These are phyloP conservation scores for Pomacea canaliculata DNA, from an alignment of 2,888 invertebrate genomes.

Conservation along the genomic window DNA sequence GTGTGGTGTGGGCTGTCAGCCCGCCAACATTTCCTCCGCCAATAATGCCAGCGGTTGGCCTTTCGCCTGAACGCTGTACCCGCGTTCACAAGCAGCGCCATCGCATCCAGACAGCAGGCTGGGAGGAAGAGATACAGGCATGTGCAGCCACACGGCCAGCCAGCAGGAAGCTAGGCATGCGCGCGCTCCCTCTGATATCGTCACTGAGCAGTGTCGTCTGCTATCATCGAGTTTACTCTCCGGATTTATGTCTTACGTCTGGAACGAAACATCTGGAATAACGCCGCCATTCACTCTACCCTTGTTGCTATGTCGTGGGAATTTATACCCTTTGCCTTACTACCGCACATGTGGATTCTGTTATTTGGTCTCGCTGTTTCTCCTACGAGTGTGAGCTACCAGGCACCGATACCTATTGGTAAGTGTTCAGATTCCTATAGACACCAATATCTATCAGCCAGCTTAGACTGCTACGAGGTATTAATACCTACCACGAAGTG, in stretches of 20 bases:
- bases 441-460: no score
- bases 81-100: no score
- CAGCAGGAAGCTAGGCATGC: not conserved
- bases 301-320: conserved; percentile 1
- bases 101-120: not conserved
- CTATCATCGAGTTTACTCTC: not conserved
- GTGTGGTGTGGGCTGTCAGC: no score
- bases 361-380: not conserved
- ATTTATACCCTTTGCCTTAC: not conserved
- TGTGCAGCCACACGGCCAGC: not conserved
- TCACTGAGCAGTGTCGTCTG: conserved; percentile 1
- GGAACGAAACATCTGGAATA: not conserved
- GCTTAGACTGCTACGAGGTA: no score
- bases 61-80: no score
- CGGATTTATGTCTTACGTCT: conserved; percentile 14
- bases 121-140: no score
- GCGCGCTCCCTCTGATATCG: not conserved
- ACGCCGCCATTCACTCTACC: no score
- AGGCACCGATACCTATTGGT: conserved; percentile 6
- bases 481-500: no score
- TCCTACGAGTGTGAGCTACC: conserved; percentile 2
- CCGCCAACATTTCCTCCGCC: no score
- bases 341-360: not conserved
- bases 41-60: no score
- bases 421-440: not conserved